A percentile compares a stretch with the other conserved stretches of the same genome.
Conservation (phyloP, 2,888 invertebrate genomes). For the Ametastegia equiseti region DNA sequence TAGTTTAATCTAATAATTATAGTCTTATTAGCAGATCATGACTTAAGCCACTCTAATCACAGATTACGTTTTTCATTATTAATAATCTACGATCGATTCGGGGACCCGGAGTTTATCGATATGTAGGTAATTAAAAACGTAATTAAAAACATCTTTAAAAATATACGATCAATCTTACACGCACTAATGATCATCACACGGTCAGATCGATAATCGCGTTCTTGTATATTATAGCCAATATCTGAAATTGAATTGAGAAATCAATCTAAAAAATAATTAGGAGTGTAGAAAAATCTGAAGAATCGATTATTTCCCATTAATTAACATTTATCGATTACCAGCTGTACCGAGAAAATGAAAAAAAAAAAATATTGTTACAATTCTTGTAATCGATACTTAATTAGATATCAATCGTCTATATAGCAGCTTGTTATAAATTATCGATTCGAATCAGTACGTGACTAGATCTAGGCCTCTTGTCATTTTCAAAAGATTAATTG, state of each 20-base stretch:
- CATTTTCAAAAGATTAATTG: no score
- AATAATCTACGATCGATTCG: not conserved
- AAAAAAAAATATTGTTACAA: not conserved
- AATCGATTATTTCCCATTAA: not conserved
- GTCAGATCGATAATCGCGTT: no score
- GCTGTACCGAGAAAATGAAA: no score
- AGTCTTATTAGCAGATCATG: conserved; percentile 36
- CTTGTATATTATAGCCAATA: no score
- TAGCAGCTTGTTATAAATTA: not conserved
- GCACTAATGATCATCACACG: no score
- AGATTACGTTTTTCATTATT: not conserved
- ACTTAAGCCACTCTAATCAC: conserved; percentile 1
- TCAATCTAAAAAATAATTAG: not conserved
- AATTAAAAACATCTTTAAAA: conserved; percentile 17
- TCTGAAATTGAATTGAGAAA: no score
- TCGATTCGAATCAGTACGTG: not conserved
- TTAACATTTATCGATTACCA: not conserved
- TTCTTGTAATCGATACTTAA: conserved; percentile 1
- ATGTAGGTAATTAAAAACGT: conserved; percentile 22
- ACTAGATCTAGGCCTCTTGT: no score
- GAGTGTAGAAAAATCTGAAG: not conserved
- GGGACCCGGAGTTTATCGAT: not conserved
- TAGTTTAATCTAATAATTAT: conserved; percentile 42
- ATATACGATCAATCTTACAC: not conserved
- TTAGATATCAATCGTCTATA: not conserved